Conservation (phyloP, 2,797 vertebrate species). For the Cyclura pinguis region DNA sequence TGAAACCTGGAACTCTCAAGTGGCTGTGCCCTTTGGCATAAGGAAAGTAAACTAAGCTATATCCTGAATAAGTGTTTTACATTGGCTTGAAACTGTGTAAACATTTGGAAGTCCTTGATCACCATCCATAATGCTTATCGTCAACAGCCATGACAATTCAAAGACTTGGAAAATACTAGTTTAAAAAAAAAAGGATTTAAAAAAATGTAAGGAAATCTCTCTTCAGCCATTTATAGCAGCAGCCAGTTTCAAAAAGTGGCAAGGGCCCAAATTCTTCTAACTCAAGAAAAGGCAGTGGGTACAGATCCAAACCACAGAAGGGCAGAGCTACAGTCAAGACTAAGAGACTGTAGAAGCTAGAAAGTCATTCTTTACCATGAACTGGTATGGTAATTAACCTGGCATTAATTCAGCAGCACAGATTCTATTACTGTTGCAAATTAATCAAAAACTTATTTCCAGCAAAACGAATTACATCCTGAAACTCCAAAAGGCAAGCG, state of each 20-base stretch:
- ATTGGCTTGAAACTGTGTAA: not conserved
- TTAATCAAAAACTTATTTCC: conserved; percentile 53
- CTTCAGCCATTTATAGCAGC: not conserved
- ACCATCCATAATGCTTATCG: not conserved
- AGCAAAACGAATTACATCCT: conserved; percentile 35
- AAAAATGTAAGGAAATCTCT: not conserved
- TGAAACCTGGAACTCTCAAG: no score
- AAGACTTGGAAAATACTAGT: not conserved
- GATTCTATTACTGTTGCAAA: conserved; percentile 34
- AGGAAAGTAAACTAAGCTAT: not conserved
- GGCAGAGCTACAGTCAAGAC: not conserved
- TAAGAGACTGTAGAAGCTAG: not conserved
- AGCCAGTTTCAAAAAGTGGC: not conserved
- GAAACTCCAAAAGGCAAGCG: conserved; percentile 23
- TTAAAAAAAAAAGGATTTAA: no score
- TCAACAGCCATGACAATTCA: not conserved
- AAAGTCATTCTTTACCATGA: conserved; percentile 1
- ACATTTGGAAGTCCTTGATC: not conserved
- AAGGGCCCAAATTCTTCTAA: no score
- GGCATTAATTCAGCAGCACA: conserved; percentile 17
- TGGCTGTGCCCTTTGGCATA: not conserved
- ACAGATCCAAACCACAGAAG: not conserved
- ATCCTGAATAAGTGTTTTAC: not conserved
- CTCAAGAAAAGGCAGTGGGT: not conserved
- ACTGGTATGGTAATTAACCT: conserved; percentile 19